phyloP scores from a whole-genome alignment of 2,888 invertebrate genomes.

The Leucania comma region DNA sequence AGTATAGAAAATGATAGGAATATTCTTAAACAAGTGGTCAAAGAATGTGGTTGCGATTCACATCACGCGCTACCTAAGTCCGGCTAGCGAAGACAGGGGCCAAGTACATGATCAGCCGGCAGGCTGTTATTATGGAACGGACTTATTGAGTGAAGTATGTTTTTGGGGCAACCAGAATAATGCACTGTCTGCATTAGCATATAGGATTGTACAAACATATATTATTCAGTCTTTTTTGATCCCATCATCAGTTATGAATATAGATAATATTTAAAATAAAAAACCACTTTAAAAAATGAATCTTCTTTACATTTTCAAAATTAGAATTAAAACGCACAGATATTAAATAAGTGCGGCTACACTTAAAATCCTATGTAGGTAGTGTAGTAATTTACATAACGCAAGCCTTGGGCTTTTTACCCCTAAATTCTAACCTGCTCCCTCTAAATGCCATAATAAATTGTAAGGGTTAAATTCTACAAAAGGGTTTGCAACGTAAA shows the following conservation, averaged over 20 bases:
- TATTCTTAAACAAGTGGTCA: slow-evolving; percentile 47
- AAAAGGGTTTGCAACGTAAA: slow-evolving; percentile 24
- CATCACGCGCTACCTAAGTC: slow-evolving; percentile 55
- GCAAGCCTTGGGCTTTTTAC: slow-evolving; percentile 30
- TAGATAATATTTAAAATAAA: too few species aligned
- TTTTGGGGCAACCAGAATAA: not conserved
- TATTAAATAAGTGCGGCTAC: not conserved
- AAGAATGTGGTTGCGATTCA: slow-evolving; percentile 55
- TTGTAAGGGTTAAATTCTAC: slow-evolving; percentile 40
- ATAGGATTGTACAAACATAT: too few species aligned
- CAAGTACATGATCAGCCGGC: slow-evolving; percentile 31
- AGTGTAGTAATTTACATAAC: slow-evolving; percentile 18
- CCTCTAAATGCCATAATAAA: slow-evolving; percentile 49
- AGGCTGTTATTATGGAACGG: slow-evolving; percentile 30
- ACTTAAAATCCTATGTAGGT: not conserved
- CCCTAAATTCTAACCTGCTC: slow-evolving; percentile 9
- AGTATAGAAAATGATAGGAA: slow-evolving; percentile 42
- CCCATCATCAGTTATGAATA: too few species aligned
- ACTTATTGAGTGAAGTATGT: slow-evolving; percentile 11
- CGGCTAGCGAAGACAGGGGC: slow-evolving; percentile 47
- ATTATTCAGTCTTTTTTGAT: too few species aligned
- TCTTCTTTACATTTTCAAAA: not conserved
- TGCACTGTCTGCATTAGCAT: not conserved
- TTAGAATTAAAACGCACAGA: not conserved
- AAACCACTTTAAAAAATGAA: too few species aligned